phyloP scores from a whole-genome alignment of 2,113 vertebrate genomes.

The Brachypodius melanocephalos region DNA sequence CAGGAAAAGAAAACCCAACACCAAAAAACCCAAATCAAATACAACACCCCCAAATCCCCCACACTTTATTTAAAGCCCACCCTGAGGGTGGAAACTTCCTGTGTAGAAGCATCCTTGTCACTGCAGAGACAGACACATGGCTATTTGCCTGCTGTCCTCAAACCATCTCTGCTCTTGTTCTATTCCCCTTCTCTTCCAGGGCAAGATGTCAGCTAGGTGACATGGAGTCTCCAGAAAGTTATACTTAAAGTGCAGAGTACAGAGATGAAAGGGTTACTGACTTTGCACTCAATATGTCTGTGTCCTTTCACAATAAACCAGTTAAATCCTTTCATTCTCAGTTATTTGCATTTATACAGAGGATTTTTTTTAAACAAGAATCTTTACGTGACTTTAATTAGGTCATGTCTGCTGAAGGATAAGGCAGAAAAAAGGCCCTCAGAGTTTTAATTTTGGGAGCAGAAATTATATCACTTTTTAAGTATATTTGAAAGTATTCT shows the following conservation, averaged over 20 bases:
- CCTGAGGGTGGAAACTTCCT: neutral
- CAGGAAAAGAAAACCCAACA: neutral
- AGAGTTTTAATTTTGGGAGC: neutral
- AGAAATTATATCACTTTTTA: neutral
- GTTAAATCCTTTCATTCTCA: constrained; percentile 38
- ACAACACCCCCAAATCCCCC: neutral
- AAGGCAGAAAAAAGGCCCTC: neutral
- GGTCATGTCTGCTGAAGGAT: constrained; percentile 5
- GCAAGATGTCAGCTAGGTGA: neutral
- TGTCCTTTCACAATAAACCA: neutral
- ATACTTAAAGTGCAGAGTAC: neutral
- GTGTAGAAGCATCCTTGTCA: neutral
- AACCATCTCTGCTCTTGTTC: neutral
- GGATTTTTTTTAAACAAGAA: neutral
- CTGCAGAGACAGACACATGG: neutral
- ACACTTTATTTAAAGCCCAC: neutral
- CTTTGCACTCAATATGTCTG: neutral
- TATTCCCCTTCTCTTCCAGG: neutral
- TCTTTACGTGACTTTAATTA: constrained; percentile 44
- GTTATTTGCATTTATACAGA: constrained; percentile 14
- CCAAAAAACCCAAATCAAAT: neutral
- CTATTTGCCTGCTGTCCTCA: neutral
- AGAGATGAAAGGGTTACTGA: constrained; percentile 20
- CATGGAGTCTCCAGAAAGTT: neutral
- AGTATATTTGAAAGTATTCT: neutral